Evolutionary conservation across 2,797 vertebrate species (phyloP).

Genomic region (Rousettus madagascariensis): DNA sequence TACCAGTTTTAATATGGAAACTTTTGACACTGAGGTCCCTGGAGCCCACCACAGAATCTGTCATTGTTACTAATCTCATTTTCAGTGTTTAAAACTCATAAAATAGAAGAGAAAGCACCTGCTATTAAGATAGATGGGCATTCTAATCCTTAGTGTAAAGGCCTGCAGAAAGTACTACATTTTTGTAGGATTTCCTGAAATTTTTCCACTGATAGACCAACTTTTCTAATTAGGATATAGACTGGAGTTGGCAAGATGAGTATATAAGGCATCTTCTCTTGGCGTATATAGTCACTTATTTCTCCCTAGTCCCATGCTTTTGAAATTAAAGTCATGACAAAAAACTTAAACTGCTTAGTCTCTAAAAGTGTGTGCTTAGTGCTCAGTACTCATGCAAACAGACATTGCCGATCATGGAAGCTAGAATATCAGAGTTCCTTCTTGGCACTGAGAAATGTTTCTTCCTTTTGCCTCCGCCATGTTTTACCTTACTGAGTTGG

Average conservation of each 20-base stretch:
- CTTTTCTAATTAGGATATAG: background rate
- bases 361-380: background rate
- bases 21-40: background rate
- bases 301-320: background rate
- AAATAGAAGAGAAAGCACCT: background rate
- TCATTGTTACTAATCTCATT: background rate
- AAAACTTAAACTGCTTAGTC: background rate
- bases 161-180: background rate
- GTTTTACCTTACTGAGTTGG: background rate
- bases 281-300: background rate
- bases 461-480: background rate
- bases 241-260: background rate
- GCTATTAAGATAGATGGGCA: background rate
- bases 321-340: background rate
- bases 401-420: background rate
- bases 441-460: background rate
- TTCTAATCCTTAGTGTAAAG: background rate
- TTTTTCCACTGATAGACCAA: background rate
- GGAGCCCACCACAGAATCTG: background rate
- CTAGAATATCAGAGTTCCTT: background rate
- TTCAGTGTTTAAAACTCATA: constrained; percentile 8
- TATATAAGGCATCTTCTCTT: background rate
- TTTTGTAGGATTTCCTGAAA: background rate
- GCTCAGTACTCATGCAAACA: background rate
- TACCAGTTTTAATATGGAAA: background rate